Evolutionary conservation across 2,888 invertebrate genomes (phyloP), one percentile per base, ranked within the genome.

Genomic region (Ctenicera cuprea): DNA sequence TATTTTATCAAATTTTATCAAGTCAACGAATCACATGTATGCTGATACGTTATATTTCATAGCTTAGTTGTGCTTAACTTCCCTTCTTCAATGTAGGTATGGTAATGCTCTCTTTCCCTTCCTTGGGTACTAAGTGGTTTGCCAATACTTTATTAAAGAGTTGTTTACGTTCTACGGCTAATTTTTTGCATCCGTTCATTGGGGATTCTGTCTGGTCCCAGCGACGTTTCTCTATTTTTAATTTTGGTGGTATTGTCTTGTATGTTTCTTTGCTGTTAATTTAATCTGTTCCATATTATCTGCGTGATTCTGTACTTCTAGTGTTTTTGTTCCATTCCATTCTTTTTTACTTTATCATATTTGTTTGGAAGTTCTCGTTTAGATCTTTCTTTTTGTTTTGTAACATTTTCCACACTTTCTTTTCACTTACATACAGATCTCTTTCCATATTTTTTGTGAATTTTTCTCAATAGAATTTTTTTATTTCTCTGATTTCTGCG

Each of bases 381-480:
- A 50, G 50, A 8, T 50, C 8, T 9, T 50, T 50, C 50, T 18
- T 50, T 50, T 14, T 50, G 20, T 50, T 50, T 16, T 50, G n/a
- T n/a, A n/a, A n/a, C 18, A 50, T 50, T 50, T 16, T 50, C 50
- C 50, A 50, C 3, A 50, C 20, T 50, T 50, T 50, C 50, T 26
- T 50, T 50, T 18, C 7, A 50, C 50, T 12, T 14, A 1, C 50
- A 18, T 50, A 50, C 18, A 50, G 18, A 18, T 50, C 50, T 4
- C 14, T 50, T 50, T 50, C 50, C 50, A 50, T 50, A 50, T n/a
- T 50, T 18, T 50, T 50, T 16, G 50, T 50, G 50, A 50, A 50
- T 50, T 14, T 18, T 18, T 16, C 50, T 14, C 3, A n/a, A n/a
- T n/a, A n/a, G n/a, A 50, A 14, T 14, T 9, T 50, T 50, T 50